Base-by-base conservation (phyloP, 2,888 invertebrate genomes). In the Saturnia pavonia region DNA sequence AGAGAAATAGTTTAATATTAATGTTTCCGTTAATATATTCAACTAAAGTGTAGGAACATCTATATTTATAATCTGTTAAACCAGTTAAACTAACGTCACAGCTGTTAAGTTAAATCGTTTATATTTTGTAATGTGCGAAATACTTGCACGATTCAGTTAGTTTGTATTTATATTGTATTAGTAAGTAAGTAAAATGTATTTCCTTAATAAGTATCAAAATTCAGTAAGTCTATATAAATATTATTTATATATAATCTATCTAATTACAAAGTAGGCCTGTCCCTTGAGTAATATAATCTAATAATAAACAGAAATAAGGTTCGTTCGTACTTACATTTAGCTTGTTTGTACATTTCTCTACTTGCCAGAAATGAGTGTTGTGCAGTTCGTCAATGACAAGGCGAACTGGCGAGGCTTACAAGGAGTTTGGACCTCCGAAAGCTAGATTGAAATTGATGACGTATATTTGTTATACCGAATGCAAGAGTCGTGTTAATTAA, bases 331-430 rank as follows among this genome's bases (percentile, higher is more conserved):
- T 27, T 60, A 60, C 57, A 60, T 14, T 14, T 60, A 27, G 8
- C 57, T 60, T 22, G n/a, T 54, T 22, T 27, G 16, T 60, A 27
- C 14, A 60, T 60, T 60, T 60, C 25, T 19, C 6, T 27, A 25
- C 27, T 27, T 60, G 57, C 57, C 57, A 60, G 57, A 60, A 60
- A 60, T 68, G 27, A 60, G 40, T 74, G 74, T 73, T 74, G 73
- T 72, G 71, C 74, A 19, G 68, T 54, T 43, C 70, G 65, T 72
- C 69, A 70, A 71, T 75, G 73, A 73, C 74, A 72, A 73, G 74
- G 72, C 70, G 68, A 70, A 70, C 65, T 48, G 70, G 45, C 69
- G 60, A 68, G 63, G 69, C 67, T 69, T 51, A 70, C 42, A 66
- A 63, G 60, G 43, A 63, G 57, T 45, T 43, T 16, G 27, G 16